A percentile compares a stretch with the other conserved stretches of the same genome.
Conservation (phyloP, 2,113 vertebrate species). For the Oryzias woworae region DNA sequence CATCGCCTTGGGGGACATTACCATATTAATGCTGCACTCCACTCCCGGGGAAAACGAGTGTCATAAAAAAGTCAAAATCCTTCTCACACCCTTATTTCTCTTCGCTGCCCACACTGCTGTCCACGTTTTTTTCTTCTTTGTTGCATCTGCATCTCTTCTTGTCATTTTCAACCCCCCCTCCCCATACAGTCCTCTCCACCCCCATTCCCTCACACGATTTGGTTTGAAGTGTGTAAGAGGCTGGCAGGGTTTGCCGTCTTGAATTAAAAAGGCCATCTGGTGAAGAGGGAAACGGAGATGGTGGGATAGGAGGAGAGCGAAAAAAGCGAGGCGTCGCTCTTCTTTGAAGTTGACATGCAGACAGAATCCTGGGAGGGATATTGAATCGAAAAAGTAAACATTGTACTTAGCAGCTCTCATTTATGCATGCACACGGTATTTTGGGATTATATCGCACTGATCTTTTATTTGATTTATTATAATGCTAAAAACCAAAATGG, state of each 20-base stretch:
- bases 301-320: slow-evolving; percentile 43
- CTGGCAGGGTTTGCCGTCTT: slow-evolving; percentile 64
- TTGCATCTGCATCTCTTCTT: slow-evolving; percentile 46
- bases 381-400: slow-evolving; percentile 40
- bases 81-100: slow-evolving; percentile 17
- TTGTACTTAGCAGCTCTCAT: slow-evolving; percentile 25
- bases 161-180: slow-evolving; percentile 30
- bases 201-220: slow-evolving; percentile 62
- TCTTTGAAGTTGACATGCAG: slow-evolving; percentile 53
- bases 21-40: slow-evolving; percentile 70
- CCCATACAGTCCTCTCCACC: slow-evolving; percentile 16
- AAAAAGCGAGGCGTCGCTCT: slow-evolving; percentile 37
- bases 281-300: slow-evolving; percentile 58
- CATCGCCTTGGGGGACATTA: slow-evolving; percentile 60
- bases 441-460: not conserved
- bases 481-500: not conserved
- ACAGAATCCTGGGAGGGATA: slow-evolving; percentile 50
- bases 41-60: slow-evolving; percentile 55
- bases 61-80: slow-evolving; percentile 58
- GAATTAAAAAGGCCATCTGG: slow-evolving; percentile 77
- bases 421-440: slow-evolving; percentile 8
- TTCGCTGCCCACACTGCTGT: slow-evolving; percentile 16
- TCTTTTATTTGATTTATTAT: not conserved
- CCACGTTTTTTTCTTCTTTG: slow-evolving; percentile 21
- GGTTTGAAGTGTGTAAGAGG: slow-evolving; percentile 68